Evolutionary conservation across 2,113 vertebrate genomes (phyloP).

Genomic region (Pycnonotus jocosus): DNA sequence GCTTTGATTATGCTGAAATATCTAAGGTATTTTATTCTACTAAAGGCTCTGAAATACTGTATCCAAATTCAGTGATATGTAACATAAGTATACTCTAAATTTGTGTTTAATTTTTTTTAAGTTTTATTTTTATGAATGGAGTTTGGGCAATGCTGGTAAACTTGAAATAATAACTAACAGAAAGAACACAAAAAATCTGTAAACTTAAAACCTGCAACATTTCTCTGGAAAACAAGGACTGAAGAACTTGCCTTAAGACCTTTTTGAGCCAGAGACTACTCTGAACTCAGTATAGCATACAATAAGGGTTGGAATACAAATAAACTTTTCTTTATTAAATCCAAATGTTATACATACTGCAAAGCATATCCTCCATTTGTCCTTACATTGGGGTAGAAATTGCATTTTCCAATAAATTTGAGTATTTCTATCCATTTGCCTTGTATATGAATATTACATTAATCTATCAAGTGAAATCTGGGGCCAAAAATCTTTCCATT

Average conservation of each 20-base stretch:
- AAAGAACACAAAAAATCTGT: neutral
- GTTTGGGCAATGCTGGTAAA: neutral
- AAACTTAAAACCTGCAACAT: neutral
- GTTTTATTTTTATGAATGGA: neutral
- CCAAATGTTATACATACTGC: neutral
- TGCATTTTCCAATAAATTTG: neutral
- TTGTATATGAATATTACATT: neutral
- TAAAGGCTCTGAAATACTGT: neutral
- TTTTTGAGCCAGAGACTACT: neutral
- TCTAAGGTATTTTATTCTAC: neutral
- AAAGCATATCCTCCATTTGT: neutral
- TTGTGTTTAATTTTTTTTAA: neutral
- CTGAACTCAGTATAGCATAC: neutral
- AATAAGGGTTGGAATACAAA: neutral
- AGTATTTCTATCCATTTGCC: neutral
- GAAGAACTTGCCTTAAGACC: neutral
- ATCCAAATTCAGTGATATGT: neutral
- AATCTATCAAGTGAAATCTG: neutral
- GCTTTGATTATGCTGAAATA: neutral
- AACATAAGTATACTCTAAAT: neutral
- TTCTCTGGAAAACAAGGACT: neutral
- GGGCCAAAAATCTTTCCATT: constrained; percentile 30
- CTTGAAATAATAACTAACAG: neutral
- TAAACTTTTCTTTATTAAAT: neutral
- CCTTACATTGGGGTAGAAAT: neutral